Percentiles rank a stretch among this genome's conserved stretches.
These are phyloP conservation scores for mouse (Mus musculus) DNA, from an alignment of 2,113 vertebrate genomes.

Conservation along the genomic window GRCm39 chr3:156941501-156942000, in stretches of 20 bases:
- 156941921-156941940: not conserved
- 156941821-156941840: not conserved
- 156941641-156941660: constrained; percentile 82
- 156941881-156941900: not conserved
- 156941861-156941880: constrained; percentile 46
- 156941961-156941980: not conserved
- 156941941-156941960: not conserved
- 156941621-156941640: constrained; percentile 82
- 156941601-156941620: constrained; percentile 68
- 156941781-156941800: constrained; percentile 33
- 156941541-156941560: not conserved
- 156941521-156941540: not conserved
- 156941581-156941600: not conserved
- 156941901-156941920: not conserved
- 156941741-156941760: not conserved
- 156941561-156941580: not conserved
- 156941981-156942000: constrained; percentile 30
- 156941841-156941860: not conserved
- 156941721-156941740: constrained; percentile 20
- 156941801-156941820: not conserved
- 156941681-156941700: not conserved
- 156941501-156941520: constrained; percentile 25
- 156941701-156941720: constrained; percentile 50
- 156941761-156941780: constrained; percentile 35
- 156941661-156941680: constrained; percentile 66